Percentiles rank a stretch among this genome's conserved stretches.
These are phyloP conservation scores for Biston betularia DNA, from an alignment of 2,888 invertebrate genomes.

Conservation along the genomic window DNA sequence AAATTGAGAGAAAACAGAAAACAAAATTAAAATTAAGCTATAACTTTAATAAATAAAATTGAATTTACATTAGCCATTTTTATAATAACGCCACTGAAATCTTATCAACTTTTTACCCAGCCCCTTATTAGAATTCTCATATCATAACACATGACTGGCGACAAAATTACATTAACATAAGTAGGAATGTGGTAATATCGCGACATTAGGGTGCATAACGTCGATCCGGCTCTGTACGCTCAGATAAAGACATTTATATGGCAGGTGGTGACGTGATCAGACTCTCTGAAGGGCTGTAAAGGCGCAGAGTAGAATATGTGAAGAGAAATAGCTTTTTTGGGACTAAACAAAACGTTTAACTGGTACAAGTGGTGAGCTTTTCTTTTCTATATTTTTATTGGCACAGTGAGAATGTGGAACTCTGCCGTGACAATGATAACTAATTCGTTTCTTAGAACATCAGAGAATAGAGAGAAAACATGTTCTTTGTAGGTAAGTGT, in stretches of 20 bases:
- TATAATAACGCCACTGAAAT: neutral
- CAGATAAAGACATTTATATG: constrained; percentile 24
- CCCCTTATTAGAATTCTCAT: neutral
- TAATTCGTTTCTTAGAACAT: too few species aligned
- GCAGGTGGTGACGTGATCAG: constrained; percentile 25
- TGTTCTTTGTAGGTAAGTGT: too few species aligned
- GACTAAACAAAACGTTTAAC: neutral
- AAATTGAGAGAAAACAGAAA: too few species aligned
- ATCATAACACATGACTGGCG: constrained; percentile 1
- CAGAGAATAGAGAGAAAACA: too few species aligned
- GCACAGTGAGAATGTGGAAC: too few species aligned
- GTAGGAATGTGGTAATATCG: constrained; percentile 5
- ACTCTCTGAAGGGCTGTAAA: constrained; percentile 12
- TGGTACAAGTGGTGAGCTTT: too few species aligned
- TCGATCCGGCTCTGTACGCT: constrained; percentile 3
- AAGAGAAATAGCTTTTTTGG: neutral
- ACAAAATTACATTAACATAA: constrained; percentile 22
- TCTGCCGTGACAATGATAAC: too few species aligned
- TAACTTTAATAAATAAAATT: too few species aligned
- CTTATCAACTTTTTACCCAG: neutral
- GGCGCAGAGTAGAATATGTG: neutral
- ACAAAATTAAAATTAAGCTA: too few species aligned
- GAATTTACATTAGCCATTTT: neutral
- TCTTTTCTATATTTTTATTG: too few species aligned
- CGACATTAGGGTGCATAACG: constrained; percentile 12